Evolutionary conservation across 2,113 vertebrate species (phyloP), one percentile per base, ranked within the genome.

Genomic region (Chlamydotis undulata): DNA sequence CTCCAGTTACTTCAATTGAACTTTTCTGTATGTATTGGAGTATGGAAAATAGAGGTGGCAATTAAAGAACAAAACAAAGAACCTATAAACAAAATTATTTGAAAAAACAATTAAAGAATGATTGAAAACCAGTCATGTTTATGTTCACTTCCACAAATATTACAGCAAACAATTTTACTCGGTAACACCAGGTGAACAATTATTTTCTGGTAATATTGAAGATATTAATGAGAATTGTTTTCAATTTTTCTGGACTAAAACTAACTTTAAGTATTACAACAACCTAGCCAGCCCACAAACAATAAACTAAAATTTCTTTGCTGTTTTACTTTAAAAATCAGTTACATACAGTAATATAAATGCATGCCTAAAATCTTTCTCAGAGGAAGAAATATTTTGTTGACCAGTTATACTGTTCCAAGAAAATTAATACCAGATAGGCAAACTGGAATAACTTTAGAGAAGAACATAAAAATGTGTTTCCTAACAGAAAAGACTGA

Each of bases 361-460:
- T 60, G 57, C 74, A 92, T 64, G 73, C 76, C 60, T 94, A 92
- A 94, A 92, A 78, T 13, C 15, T 28, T 87, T 71, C 85, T 90
- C 73, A 81, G 35, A 95, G 57, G 49, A 89, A 94, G 56, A 79
- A 93, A 78, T 26, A 57, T 92, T 94, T 68, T 95, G n/a, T 92
- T 95, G 52, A 81, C 69, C 24, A 89, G 33, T 83, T 81, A 47
- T 19, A 57, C 35, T 78, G 14, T 87, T 89, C 45, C 81, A 93
- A 87, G 90, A 94, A 96, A 95, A 95, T 93, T 47, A 96, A 71
- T 92, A 96, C 75, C 92, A 96, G 92, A 97, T 63, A 92, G 69
- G 37, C 73, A 92, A 82, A 91, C 64, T 94, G 86, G 89, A 96
- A 92, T 75, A 89, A 89, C 65, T 93, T 96, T 84, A 92, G 88